Evolutionary conservation across 2,113 vertebrate species (phyloP).

Genomic region (Clinocottus analis): DNA sequence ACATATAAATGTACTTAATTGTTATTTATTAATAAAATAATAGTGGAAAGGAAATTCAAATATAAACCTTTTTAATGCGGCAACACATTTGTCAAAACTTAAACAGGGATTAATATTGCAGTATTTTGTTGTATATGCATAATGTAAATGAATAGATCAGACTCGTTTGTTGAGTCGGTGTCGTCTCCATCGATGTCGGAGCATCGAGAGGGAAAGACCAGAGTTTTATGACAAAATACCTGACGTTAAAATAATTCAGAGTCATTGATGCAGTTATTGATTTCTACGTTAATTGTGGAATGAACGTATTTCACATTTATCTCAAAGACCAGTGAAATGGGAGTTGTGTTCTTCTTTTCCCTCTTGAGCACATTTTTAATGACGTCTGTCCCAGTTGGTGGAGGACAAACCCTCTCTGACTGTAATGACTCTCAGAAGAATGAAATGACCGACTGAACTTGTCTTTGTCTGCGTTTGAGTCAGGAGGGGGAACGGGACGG

Average conservation of each 20-base stretch:
- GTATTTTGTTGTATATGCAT: not conserved
- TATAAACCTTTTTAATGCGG: not conserved
- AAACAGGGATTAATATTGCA: not conserved
- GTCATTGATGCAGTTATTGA: not conserved
- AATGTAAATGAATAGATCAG: not conserved
- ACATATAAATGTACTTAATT: not conserved
- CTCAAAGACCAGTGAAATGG: constrained; percentile 27
- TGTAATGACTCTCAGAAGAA: constrained; percentile 38
- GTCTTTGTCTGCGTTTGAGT: constrained; percentile 60
- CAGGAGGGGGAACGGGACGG: constrained; percentile 12
- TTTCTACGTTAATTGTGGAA: constrained; percentile 38
- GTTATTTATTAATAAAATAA: not conserved
- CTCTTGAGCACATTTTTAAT: constrained; percentile 60
- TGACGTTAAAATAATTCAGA: constrained; percentile 7
- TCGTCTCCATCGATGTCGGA: no score
- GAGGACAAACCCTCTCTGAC: constrained; percentile 54
- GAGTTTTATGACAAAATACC: constrained; percentile 22
- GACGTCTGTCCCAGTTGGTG: constrained; percentile 27
- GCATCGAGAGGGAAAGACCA: constrained; percentile 19
- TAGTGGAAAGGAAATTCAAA: not conserved
- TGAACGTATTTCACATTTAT: constrained; percentile 24
- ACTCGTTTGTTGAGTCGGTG: not conserved
- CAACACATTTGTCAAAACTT: not conserved
- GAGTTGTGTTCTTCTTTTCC: constrained; percentile 35
- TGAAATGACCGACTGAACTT: constrained; percentile 55